Percentiles rank a stretch among this genome's conserved stretches.
These are phyloP conservation scores for Drosophila pseudoananassae DNA, from an alignment of 1,140 invertebrate genomes.

Conservation along the genomic window DNA sequence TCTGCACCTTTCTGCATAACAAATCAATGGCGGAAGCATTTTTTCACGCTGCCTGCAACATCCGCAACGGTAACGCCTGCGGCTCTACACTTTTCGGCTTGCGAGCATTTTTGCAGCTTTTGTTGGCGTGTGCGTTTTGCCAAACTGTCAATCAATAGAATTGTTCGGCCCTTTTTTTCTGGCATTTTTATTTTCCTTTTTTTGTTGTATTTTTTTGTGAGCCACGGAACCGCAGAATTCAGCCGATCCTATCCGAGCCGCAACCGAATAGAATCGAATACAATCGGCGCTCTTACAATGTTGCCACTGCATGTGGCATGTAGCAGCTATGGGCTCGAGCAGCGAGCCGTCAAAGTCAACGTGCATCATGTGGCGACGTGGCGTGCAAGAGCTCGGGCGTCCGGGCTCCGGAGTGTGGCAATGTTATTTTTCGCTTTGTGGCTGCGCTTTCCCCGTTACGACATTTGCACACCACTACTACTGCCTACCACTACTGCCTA, in stretches of 20 bases:
- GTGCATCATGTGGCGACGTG: conserved; percentile 61
- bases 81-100: conserved; percentile 58
- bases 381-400: not conserved
- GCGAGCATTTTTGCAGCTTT: conserved; percentile 13
- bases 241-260: conserved; percentile 18
- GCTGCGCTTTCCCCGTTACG: conserved; percentile 59
- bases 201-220: not conserved
- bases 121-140: conserved; percentile 73
- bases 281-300: conserved; percentile 32
- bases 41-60: conserved; percentile 44
- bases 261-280: conserved; percentile 28
- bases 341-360: conserved; percentile 69
- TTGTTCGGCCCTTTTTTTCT: conserved; percentile 66
- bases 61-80: conserved; percentile 78
- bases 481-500: not conserved
- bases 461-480: conserved; percentile 56
- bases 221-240: not conserved
- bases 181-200: not conserved
- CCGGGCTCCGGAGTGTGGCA: conserved; percentile 46
- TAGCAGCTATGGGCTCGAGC: conserved; percentile 21
- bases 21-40: conserved; percentile 58
- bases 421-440: conserved; percentile 77
- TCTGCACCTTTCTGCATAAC: conserved; percentile 78
- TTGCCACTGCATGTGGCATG: conserved; percentile 40
- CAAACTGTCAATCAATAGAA: conserved; percentile 83